Percentiles rank a stretch among this genome's conserved stretches.
Evolutionary conservation across 1,140 invertebrate genomes (phyloP).

Genomic region (Neelides sp.): DNA sequence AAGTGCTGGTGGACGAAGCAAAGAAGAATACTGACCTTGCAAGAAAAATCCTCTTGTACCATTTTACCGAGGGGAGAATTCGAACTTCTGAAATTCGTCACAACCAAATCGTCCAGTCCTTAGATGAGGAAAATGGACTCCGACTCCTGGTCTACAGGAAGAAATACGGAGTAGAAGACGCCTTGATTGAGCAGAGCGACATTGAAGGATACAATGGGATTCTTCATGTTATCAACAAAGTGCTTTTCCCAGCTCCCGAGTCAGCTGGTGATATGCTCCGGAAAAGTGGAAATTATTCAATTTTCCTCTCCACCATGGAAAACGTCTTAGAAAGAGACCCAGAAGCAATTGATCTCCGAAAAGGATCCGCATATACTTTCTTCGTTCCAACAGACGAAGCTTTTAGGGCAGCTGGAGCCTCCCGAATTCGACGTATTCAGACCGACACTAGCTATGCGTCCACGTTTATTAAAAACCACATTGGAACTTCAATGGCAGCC

Average conservation of each 20-base stretch:
- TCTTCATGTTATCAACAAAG: conserved; percentile 43
- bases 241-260: conserved; percentile 39
- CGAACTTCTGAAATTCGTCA: conserved; percentile 36
- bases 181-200: conserved; percentile 38
- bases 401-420: conserved; percentile 33
- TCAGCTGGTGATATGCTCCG: conserved; percentile 38
- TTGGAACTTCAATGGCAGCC: conserved; percentile 37
- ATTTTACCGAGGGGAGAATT: conserved; percentile 35
- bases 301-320: conserved; percentile 37
- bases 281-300: conserved; percentile 36
- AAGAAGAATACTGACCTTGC: conserved; percentile 35
- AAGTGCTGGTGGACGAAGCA: conserved; percentile 33
- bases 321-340: conserved; percentile 33
- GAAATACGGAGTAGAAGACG: conserved; percentile 38
- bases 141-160: conserved; percentile 36
- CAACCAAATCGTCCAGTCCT: conserved; percentile 35
- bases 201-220: conserved; percentile 44
- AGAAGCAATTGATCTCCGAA: conserved; percentile 31
- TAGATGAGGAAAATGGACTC: conserved; percentile 37
- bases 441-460: conserved; percentile 34
- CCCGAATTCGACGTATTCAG: conserved; percentile 33
- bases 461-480: conserved; percentile 38
- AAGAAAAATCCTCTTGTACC: conserved; percentile 36
- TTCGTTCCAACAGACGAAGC: conserved; percentile 43
- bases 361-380: conserved; percentile 36